These are phyloP conservation scores for Odontomachus brunneus DNA, from an alignment of 1,140 invertebrate species.

Conservation along the genomic window DNA sequence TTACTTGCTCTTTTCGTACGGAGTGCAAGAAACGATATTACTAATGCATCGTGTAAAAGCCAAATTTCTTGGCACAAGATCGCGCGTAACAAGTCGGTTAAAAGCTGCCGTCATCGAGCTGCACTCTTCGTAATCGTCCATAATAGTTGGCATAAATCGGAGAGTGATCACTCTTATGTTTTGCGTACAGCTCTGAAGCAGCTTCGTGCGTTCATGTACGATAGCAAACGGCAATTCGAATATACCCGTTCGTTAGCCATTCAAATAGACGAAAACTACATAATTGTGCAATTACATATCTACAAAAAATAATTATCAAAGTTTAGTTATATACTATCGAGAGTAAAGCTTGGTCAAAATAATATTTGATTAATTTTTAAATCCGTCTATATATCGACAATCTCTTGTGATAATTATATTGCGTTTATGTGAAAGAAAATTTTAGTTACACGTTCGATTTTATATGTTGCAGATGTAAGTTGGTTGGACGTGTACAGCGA, in stretches of 20 bases:
- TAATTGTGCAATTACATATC: too few species aligned
- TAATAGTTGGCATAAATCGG: constrained; percentile 10
- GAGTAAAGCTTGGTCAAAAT: constrained; percentile 37
- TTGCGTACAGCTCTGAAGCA: not conserved
- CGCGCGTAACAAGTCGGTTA: not conserved
- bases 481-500: not conserved
- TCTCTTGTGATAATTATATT: not conserved
- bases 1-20: not conserved
- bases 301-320: too few species aligned
- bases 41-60: not conserved
- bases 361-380: constrained; percentile 34
- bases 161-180: constrained; percentile 20
- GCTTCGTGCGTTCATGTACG: not conserved
- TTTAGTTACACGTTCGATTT: constrained; percentile 23
- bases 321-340: constrained; percentile 28
- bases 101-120: not conserved
- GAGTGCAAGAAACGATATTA: not conserved
- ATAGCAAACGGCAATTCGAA: not conserved
- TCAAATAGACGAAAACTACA: too few species aligned
- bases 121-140: not conserved
- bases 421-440: not conserved
- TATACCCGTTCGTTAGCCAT: not conserved
- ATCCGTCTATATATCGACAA: too few species aligned
- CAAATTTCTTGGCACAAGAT: not conserved
- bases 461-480: constrained; percentile 44